A percentile compares a stretch with the other conserved stretches of the same genome.
These are phyloP conservation scores for Eulimnadia texana DNA, from an alignment of 1,140 invertebrate genomes.

Conservation along the genomic window DNA sequence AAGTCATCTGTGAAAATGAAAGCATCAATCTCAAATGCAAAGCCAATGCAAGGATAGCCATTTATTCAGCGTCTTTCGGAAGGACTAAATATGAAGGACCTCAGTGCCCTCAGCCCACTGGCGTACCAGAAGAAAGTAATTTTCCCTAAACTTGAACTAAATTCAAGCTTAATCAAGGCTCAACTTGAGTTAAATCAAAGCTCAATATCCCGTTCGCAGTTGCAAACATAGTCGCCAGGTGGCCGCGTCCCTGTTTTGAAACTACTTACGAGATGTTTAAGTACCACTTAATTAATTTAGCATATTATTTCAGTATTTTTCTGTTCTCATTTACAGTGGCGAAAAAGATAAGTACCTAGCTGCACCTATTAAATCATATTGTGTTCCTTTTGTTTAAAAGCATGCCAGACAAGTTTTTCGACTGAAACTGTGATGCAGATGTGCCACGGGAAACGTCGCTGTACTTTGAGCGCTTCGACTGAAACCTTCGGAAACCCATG, in stretches of 20 bases:
- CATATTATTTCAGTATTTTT: conserved; percentile 27
- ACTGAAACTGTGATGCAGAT: conserved; percentile 75
- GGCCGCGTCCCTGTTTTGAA: too few species aligned
- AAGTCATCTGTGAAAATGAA: conserved; percentile 80
- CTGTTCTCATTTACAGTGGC: too few species aligned
- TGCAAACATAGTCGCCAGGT: too few species aligned
- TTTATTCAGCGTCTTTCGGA: conserved; percentile 81
- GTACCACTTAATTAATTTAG: too few species aligned
- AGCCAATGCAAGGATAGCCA: conserved; percentile 65
- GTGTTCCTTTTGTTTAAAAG: too few species aligned
- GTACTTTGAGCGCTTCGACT: conserved; percentile 62
- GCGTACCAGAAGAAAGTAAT: conserved; percentile 76
- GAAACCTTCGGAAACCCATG: conserved; percentile 77
- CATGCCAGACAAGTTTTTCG: conserved; percentile 69
- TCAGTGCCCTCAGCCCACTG: conserved; percentile 70
- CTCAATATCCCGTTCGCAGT: too few species aligned
- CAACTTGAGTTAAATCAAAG: too few species aligned
- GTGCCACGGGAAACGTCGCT: conserved; percentile 73
- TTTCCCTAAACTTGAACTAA: too few species aligned
- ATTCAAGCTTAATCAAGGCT: too few species aligned
- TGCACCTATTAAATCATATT: too few species aligned
- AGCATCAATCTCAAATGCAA: conserved; percentile 64
- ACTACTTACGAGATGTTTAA: too few species aligned
- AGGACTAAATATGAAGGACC: conserved; percentile 73
- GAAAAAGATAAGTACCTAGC: too few species aligned